Base-by-base conservation (phyloP, 2,888 invertebrate genomes). In the Spisula subtruncata region DNA sequence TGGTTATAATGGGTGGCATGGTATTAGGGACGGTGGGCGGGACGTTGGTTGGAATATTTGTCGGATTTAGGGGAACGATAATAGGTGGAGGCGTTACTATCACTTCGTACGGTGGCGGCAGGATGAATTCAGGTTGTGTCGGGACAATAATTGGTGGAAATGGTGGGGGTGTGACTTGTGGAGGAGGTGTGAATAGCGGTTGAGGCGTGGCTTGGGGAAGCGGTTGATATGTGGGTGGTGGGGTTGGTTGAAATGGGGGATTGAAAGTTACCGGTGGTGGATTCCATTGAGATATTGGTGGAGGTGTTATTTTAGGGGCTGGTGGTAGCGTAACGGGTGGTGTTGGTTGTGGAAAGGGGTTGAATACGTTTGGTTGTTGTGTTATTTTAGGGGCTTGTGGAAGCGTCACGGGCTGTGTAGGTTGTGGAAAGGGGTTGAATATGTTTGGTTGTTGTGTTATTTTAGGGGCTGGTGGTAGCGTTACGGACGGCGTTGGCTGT, bases 1-100 rank as follows among this genome's bases (percentile, higher is more conserved):
- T 60, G 18, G 83, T n/a, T 41, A 83, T 66, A 29, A 84, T 81
- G 29, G 89, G 83, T 2, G 85, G 86, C 48, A 86, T 81, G 32
- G 18, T 51, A 16, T 83, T 35, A 20, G 87, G 82, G 14, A 82
- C 81, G 18, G 71, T 87, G 0, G 71, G 87, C 1, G 60, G 81
- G 12, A 25, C 56, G 14, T 66, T 86, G 0, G 81, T 18, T 20
- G 84, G 86, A 56, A 20, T 18, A 25, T 66, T 85, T n/a, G 54
- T 16, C 20, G 82, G 85, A 75, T 56, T 29, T n/a, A 46, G 46
- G 20, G 85, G 85, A 25, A 48, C 75, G 16, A 0, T 25, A 16
- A 48, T 32, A 10, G 86, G 46, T 48, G 86, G 81, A 18, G 84
- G 75, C 6, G 66, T 66, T 48, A 0, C 14, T 25, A 84, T 16